Evolutionary conservation across 1,140 invertebrate genomes (phyloP), one percentile per base, ranked within the genome.

Genomic region (Penaeus indicus): DNA sequence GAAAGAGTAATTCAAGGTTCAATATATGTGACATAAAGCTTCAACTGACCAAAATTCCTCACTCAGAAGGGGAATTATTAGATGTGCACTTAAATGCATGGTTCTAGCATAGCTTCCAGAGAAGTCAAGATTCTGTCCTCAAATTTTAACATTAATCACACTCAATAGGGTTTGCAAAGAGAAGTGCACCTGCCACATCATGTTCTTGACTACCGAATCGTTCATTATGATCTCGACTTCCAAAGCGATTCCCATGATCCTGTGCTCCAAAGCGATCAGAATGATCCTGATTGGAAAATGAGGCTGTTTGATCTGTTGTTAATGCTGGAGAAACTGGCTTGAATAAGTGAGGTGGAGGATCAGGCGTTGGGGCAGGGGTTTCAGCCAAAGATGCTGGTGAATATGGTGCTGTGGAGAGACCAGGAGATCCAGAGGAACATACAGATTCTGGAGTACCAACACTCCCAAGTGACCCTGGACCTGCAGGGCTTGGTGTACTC

Each of bases 371-470:
- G 67, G 79, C 88, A 63, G 86, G 69, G 22, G 86, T 88, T 60
- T 84, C 86, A 47, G 67, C 69, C 13, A 84, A n/a, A 60, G 80
- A 84, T 3, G 81, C 81, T 4, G 88, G 88, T 27, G 88, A 89
- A 85, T 89, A 89, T 25, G 88, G 79, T 18, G 84, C 84, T 4
- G 88, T 64, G 63, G 88, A 85, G 0, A 85, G 84, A 42, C 88
- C 88, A 19, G 88, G 88, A 38, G 88, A 89, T 18, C 84, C 88
- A 47, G 88, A 89, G 18, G 88, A 89, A 83, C 88, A 89, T 22
- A 89, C 84, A 32, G 88, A 89, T n/a, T 89, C 88, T 13, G 88
- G 88, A 64, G 88, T 89, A 22, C 88, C 88, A 25, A 89, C 88
- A 75, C 88, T 89, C 19, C 88, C 88, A 42, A 89, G 62, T 21